A percentile compares a stretch with the other conserved stretches of the same genome.
Conservation (phyloP, 2,113 vertebrate species). For the Diglossa brunneiventris region DNA sequence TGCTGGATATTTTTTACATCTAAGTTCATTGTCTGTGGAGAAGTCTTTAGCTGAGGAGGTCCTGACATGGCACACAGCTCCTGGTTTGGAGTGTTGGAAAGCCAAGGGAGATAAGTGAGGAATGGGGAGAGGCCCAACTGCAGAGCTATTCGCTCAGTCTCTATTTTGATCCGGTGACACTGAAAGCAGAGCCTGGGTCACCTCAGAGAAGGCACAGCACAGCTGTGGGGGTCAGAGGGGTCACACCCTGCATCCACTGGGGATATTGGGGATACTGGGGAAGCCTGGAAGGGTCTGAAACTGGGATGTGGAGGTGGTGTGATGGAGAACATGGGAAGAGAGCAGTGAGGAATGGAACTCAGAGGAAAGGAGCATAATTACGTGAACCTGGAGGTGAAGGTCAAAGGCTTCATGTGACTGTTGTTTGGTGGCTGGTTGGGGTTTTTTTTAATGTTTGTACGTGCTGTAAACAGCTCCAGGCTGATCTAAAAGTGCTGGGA, state of each 20-base stretch:
- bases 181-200: background rate
- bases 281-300: background rate
- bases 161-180: background rate
- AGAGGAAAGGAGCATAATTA: background rate
- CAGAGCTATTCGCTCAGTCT: background rate
- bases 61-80: background rate
- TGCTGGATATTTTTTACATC: background rate
- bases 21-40: background rate
- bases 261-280: fast-evolving
- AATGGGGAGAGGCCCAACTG: background rate
- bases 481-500: background rate
- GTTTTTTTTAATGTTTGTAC: background rate
- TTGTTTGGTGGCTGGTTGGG: background rate
- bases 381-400: conserved; percentile 4
- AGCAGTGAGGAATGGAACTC: background rate
- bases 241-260: background rate
- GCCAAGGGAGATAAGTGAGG: background rate
- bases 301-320: background rate
- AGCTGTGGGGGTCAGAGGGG: background rate
- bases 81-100: background rate
- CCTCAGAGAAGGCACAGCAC: background rate
- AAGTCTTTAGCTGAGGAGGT: background rate
- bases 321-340: background rate
- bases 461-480: background rate
- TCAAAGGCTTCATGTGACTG: conserved; percentile 32